Evolutionary conservation across 2,113 vertebrate species (phyloP).

Genomic region (Sceloporus undulatus): DNA sequence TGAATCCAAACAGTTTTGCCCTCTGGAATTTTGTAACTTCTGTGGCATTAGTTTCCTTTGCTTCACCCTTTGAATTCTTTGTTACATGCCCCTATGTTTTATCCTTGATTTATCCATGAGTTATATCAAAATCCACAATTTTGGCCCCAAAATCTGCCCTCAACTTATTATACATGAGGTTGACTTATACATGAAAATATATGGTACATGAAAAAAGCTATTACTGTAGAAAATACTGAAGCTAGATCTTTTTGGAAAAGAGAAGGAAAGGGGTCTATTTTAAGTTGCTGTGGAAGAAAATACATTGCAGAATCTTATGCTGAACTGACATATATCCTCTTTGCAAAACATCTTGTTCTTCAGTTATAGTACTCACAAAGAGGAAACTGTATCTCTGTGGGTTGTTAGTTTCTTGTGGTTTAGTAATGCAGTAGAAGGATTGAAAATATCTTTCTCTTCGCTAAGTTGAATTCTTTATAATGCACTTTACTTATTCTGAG

Average conservation of each 20-base stretch:
- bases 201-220: no score
- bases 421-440: constrained; percentile 16
- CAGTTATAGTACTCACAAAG: constrained; percentile 16
- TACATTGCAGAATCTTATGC: background rate
- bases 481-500: background rate
- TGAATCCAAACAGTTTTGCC: no score
- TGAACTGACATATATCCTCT: background rate
- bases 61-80: no score
- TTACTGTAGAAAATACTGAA: background rate
- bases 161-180: no score
- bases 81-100: background rate
- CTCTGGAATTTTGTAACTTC: no score
- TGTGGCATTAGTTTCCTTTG: no score
- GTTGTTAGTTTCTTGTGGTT: background rate
- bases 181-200: no score
- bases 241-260: background rate
- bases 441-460: background rate
- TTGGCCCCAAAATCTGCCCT: no score
- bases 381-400: constrained; percentile 21
- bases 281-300: background rate
- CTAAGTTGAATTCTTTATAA: background rate
- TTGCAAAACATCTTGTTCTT: background rate
- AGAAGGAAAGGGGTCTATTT: background rate
- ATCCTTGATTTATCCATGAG: no score
- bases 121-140: no score